Conservation (phyloP, 2,113 vertebrate species). For the Anhinga anhinga region DNA sequence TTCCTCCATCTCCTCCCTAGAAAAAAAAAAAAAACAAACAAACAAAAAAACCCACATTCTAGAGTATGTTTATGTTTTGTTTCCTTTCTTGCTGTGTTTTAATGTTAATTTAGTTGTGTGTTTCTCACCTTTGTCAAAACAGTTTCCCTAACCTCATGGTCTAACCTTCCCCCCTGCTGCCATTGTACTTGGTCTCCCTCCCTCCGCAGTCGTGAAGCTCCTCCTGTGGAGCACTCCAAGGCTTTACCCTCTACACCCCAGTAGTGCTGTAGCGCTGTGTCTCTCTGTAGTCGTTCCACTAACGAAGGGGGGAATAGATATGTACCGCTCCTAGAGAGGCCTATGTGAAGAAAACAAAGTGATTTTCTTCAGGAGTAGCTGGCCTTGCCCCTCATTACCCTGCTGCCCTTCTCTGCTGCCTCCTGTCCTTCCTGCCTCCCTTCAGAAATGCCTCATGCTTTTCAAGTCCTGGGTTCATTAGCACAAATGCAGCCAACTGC, state of each 20-base stretch:
- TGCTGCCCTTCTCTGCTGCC: slow-evolving; percentile 61
- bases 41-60: slow-evolving; percentile 62
- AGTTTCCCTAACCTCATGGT: slow-evolving; percentile 32
- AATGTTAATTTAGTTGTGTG: slow-evolving; percentile 67
- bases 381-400: slow-evolving; percentile 57
- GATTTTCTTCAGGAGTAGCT: slow-evolving; percentile 65
- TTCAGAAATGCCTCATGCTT: slow-evolving; percentile 79
- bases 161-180: slow-evolving; percentile 86
- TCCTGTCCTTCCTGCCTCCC: slow-evolving; percentile 70
- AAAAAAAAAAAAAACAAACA: not conserved
- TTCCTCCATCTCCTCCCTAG: not conserved
- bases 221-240: slow-evolving; percentile 88
- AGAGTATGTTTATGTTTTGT: slow-evolving; percentile 82
- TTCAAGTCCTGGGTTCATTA: slow-evolving; percentile 83
- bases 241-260: slow-evolving; percentile 83
- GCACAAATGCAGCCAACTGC: slow-evolving; percentile 58
- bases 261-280: slow-evolving; percentile 6
- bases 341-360: slow-evolving; percentile 47
- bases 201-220: slow-evolving; percentile 50
- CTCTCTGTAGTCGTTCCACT: slow-evolving; percentile 62
- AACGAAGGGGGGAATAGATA: slow-evolving; percentile 24
- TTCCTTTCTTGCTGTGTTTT: slow-evolving; percentile 71
- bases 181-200: slow-evolving; percentile 92
- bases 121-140: slow-evolving; percentile 63
- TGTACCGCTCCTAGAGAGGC: not conserved